phyloP scores from a whole-genome alignment of 2,113 vertebrate genomes.

The Cryptotis parvus region DNA sequence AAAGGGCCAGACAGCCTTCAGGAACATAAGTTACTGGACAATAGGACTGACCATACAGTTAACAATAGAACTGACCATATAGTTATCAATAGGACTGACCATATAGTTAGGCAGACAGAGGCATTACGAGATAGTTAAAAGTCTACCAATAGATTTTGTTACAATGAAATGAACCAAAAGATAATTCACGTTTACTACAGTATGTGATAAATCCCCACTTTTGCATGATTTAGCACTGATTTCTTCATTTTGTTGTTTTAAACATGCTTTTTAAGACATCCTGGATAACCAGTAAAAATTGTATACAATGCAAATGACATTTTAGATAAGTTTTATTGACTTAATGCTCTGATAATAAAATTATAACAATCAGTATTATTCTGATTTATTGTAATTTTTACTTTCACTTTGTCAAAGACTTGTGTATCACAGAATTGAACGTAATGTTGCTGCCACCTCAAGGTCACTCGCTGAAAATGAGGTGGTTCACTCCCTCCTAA shows the following conservation, averaged over 20 bases:
- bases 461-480: conserved; percentile 87
- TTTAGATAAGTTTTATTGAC: conserved; percentile 90
- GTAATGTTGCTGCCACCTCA: conserved; percentile 91
- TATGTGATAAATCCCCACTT: conserved; percentile 80
- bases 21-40: conserved; percentile 83
- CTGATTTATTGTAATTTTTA: conserved; percentile 87
- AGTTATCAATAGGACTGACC: conserved; percentile 78
- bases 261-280: conserved; percentile 86
- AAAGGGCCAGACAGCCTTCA: conserved; percentile 80
- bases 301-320: conserved; percentile 88
- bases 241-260: conserved; percentile 84
- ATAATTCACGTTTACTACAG: conserved; percentile 80
- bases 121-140: conserved; percentile 72
- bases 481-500: conserved; percentile 57
- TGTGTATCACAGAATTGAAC: conserved; percentile 77
- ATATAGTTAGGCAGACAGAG: conserved; percentile 73
- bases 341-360: conserved; percentile 90
- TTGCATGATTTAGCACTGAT: conserved; percentile 81
- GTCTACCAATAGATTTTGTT: conserved; percentile 76
- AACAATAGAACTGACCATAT: conserved; percentile 77
- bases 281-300: conserved; percentile 88
- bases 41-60: conserved; percentile 78
- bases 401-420: conserved; percentile 84
- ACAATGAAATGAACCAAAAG: conserved; percentile 73
- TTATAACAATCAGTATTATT: conserved; percentile 90